phyloP scores from a whole-genome alignment of 2,888 invertebrate genomes.

The Eueremaeus valkanovi region DNA sequence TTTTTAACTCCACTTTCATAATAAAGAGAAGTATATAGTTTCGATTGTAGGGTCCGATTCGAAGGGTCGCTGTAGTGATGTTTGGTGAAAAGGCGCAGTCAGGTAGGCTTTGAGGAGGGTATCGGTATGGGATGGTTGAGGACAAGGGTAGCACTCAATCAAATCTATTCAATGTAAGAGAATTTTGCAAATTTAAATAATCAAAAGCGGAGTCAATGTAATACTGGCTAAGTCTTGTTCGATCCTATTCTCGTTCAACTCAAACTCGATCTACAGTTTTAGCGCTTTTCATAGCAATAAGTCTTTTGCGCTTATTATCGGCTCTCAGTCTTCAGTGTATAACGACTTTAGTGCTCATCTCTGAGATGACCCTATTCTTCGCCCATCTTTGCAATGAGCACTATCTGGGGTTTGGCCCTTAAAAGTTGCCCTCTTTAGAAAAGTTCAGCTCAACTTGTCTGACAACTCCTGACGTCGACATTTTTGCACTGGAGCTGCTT shows the following conservation, averaged over 20 bases:
- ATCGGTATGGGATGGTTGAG: too few relatives aligned
- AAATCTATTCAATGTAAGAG: too few relatives aligned
- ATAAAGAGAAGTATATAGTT: too few relatives aligned
- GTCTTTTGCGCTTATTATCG: not conserved
- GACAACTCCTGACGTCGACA: conserved; percentile 30
- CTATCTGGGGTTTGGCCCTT: conserved; percentile 27
- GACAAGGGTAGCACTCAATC: too few relatives aligned
- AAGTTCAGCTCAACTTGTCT: conserved; percentile 22
- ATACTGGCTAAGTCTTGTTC: not conserved
- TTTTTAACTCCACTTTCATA: too few relatives aligned
- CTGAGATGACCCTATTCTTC: conserved; percentile 19
- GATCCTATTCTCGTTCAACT: not conserved
- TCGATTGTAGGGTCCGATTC: too few relatives aligned
- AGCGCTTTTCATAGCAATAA: conserved; percentile 1
- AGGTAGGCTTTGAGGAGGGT: too few relatives aligned
- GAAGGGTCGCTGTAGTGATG: too few relatives aligned
- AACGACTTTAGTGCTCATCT: conserved; percentile 22
- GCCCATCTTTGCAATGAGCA: conserved; percentile 17
- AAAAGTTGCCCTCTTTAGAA: conserved; percentile 28
- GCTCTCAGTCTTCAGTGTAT: not conserved
- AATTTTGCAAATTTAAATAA: too few relatives aligned
- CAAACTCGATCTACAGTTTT: conserved; percentile 7
- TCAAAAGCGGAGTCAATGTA: not conserved
- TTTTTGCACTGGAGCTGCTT: conserved; percentile 6
- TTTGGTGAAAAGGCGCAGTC: too few relatives aligned